A percentile compares a stretch with the other conserved stretches of the same genome.
Evolutionary conservation across 2,888 invertebrate genomes (phyloP).

Genomic region (Orthosia gracilis): DNA sequence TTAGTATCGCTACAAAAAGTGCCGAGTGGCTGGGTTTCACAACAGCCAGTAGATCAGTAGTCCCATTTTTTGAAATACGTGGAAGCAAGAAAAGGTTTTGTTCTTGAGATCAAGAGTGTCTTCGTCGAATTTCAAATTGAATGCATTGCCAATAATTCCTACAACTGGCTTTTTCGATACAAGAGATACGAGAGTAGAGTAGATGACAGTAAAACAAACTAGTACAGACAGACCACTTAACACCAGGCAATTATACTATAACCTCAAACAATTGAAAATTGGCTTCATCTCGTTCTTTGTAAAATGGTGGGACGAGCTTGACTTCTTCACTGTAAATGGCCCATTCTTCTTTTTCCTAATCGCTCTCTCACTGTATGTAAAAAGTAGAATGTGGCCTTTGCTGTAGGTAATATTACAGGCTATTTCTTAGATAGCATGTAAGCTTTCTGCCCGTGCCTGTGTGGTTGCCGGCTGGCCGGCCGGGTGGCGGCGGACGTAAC

Average conservation of each 20-base stretch:
- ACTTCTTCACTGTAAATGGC: no score
- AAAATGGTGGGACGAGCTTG: no score
- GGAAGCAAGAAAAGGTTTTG: background rate
- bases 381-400: no score
- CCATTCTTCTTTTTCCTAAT: no score
- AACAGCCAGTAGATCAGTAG: conserved; percentile 7
- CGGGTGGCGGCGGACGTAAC: conserved; percentile 9
- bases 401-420: no score
- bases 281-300: no score
- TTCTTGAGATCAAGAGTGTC: background rate
- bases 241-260: background rate
- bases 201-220: background rate
- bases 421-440: background rate
- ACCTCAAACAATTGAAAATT: background rate
- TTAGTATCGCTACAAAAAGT: conserved; percentile 40
- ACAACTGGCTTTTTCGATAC: no score
- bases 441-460: conserved; percentile 6
- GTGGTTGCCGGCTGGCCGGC: background rate
- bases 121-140: background rate
- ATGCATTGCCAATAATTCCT: background rate
- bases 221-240: background rate
- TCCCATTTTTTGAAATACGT: background rate
- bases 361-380: no score
- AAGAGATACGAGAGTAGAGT: no score
- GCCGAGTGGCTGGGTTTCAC: background rate